Evolutionary conservation across 2,113 vertebrate species (phyloP).

Genomic region (Labeo rohita): DNA sequence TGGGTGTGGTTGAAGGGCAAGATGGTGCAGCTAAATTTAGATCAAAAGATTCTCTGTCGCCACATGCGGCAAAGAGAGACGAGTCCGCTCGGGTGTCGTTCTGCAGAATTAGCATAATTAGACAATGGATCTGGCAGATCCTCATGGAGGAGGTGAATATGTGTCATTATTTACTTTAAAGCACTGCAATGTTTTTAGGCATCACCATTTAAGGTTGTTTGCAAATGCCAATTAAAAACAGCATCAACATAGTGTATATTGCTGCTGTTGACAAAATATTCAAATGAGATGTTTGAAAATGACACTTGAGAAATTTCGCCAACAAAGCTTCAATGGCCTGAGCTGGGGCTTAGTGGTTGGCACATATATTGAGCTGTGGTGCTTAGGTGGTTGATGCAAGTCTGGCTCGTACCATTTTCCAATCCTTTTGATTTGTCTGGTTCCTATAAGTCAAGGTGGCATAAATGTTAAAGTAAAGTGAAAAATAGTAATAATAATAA

Average conservation of each 20-base stretch:
- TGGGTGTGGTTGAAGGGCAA: conserved; percentile 65
- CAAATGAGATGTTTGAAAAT: neutral
- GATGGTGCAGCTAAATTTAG: conserved; percentile 69
- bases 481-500: no score
- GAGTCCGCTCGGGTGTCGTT: conserved; percentile 40
- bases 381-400: neutral
- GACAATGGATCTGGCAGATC: conserved; percentile 14
- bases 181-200: neutral
- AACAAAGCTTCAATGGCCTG: neutral
- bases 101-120: conserved; percentile 36
- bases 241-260: neutral
- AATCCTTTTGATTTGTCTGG: neutral
- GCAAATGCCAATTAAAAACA: conserved; percentile 14
- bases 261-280: neutral
- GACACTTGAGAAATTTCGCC: neutral
- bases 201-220: neutral
- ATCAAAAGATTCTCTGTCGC: conserved; percentile 67
- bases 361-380: neutral
- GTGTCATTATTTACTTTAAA: conserved; percentile 22
- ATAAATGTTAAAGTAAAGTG: no score
- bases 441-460: no score
- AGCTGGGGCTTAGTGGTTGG: neutral
- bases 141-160: neutral
- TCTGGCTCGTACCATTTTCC: neutral
- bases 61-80: conserved; percentile 55